Percentiles rank a stretch among this genome's conserved stretches.
Evolutionary conservation across 2,888 invertebrate species (phyloP).

Genomic region (Apamea sordens): DNA sequence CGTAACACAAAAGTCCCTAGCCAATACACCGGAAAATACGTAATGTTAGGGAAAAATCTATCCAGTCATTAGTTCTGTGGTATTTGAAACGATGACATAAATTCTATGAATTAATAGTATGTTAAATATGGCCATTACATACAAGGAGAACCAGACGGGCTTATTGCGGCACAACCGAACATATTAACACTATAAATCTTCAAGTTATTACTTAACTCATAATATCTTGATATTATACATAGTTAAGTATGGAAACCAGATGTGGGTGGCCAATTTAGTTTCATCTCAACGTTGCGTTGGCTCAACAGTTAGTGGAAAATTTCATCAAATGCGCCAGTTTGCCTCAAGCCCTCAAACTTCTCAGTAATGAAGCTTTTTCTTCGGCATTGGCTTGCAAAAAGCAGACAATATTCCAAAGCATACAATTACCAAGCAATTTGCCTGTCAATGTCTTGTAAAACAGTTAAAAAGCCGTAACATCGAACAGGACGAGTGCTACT

Average conservation of each 20-base stretch:
- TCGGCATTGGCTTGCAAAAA: conserved; percentile 14
- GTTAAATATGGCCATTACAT: conserved; percentile 28
- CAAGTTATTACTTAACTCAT: conserved; percentile 29
- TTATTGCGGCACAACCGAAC: conserved; percentile 28
- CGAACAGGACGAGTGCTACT: conserved; percentile 34
- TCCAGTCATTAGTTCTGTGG: background rate
- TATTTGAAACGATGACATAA: conserved; percentile 43
- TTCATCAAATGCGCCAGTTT: background rate
- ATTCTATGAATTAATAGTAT: conserved; percentile 36
- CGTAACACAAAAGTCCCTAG: background rate
- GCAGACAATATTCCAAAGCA: conserved; percentile 23
- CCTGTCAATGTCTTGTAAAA: conserved; percentile 47
- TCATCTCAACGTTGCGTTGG: background rate
- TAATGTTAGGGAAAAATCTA: conserved; percentile 36
- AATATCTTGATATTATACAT: conserved; percentile 29
- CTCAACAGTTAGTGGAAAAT: background rate
- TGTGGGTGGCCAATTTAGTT: conserved; percentile 2
- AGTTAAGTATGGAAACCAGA: conserved; percentile 16
- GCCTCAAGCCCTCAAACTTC: conserved; percentile 29
- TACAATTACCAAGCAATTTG: conserved; percentile 55
- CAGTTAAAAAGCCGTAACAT: conserved; percentile 53
- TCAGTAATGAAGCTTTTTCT: conserved; percentile 13
- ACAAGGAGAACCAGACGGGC: conserved; percentile 45
- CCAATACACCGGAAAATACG: background rate
- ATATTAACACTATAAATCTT: conserved; percentile 45